Conservation (phyloP, 35 echinoderm and acorn worm genomes). For the Holothuria glaberrima region DNA sequence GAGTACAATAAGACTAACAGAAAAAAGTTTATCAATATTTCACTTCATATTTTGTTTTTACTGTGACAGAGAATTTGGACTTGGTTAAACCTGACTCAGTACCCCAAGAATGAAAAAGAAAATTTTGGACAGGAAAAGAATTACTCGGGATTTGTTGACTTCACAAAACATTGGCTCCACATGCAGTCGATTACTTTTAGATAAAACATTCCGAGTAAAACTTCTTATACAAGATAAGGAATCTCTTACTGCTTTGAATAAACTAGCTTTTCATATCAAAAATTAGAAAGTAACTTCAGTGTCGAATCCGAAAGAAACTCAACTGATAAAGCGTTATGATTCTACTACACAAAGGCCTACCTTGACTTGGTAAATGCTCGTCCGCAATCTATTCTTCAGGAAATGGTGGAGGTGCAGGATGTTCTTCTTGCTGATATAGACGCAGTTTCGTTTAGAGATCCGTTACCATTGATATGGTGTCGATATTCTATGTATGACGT, state of each 20-base stretch:
- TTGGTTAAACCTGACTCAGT: too few species aligned
- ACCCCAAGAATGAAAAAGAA: too few species aligned
- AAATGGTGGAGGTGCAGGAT: background rate
- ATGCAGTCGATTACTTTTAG: background rate
- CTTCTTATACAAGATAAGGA: background rate
- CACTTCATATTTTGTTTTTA: too few species aligned
- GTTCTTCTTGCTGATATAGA: constrained; percentile 56
- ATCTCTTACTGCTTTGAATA: background rate
- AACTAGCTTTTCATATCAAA: background rate
- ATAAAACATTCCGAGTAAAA: background rate
- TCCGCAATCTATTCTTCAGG: background rate
- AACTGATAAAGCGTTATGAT: background rate
- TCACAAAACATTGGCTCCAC: constrained; percentile 11
- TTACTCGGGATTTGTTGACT: constrained; percentile 32
- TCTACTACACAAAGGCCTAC: background rate
- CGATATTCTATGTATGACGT: constrained; percentile 31
- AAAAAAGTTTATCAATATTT: too few species aligned
- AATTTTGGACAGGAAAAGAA: too few species aligned
- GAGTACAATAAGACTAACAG: too few species aligned
- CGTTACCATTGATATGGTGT: constrained; percentile 46
- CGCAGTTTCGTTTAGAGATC: constrained; percentile 66
- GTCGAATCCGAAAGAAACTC: background rate
- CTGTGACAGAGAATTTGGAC: too few species aligned
- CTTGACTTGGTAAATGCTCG: background rate
- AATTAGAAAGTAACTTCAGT: background rate